Evolutionary conservation across 2,113 vertebrate species (phyloP).

Genomic region (Syrrhaptes paradoxus): DNA sequence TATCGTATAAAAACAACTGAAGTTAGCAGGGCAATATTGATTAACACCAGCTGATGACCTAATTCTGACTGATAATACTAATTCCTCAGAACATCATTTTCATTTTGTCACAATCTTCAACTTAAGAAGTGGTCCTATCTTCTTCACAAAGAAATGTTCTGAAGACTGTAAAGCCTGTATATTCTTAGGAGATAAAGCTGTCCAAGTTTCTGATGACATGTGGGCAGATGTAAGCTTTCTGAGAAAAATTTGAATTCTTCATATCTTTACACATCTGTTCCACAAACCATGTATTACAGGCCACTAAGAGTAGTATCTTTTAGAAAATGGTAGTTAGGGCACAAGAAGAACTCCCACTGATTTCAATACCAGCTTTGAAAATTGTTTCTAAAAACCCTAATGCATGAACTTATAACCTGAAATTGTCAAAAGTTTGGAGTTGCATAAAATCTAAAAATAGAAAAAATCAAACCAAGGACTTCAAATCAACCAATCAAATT

Average conservation of each 20-base stretch:
- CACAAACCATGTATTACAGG: not conserved
- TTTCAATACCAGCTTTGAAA: not conserved
- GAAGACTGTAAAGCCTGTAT: not conserved
- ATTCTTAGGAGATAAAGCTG: not conserved
- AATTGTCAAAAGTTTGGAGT: not conserved
- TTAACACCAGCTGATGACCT: not conserved
- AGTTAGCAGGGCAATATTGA: not conserved
- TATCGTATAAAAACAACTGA: not conserved
- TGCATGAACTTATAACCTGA: not conserved
- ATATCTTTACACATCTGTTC: not conserved
- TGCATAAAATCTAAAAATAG: not conserved
- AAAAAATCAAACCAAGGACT: not conserved
- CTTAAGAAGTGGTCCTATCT: not conserved
- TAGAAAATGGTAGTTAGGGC: not conserved
- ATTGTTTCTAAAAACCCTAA: not conserved
- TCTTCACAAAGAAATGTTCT: not conserved
- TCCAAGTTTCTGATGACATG: not conserved
- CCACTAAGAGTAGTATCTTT: not conserved
- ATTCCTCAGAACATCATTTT: not conserved
- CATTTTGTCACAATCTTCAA: not conserved
- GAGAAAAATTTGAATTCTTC: not conserved
- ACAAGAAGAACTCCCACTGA: not conserved
- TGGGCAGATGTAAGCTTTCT: not conserved
- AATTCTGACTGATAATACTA: not conserved
- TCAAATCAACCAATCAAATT: not conserved